phyloP scores from a whole-genome alignment of 2,888 invertebrate species.

The Monochamus alternatus region DNA sequence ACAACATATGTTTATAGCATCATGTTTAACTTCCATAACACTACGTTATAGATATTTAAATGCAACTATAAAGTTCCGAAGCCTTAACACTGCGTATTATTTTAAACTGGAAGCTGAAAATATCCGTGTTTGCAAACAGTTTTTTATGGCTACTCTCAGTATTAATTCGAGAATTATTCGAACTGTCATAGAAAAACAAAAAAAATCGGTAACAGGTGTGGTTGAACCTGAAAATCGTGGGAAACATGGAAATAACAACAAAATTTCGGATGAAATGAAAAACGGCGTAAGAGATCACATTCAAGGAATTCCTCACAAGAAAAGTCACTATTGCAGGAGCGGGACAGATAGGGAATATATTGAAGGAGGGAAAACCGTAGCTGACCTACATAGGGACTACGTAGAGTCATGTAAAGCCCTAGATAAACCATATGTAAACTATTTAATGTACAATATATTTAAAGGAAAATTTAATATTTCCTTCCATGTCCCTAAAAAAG shows the following conservation, averaged over 20 bases:
- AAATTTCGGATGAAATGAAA: slow-evolving; percentile 7
- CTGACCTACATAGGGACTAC: slow-evolving; percentile 19
- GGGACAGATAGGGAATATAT: too few relatives aligned
- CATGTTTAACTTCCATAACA: too few relatives aligned
- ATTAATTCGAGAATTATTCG: slow-evolving; percentile 5
- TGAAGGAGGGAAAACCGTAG: slow-evolving; percentile 10
- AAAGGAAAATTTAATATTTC: slow-evolving; percentile 13
- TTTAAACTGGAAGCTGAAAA: neutral
- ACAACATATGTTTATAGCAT: neutral
- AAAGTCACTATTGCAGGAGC: slow-evolving; percentile 30
- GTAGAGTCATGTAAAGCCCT: neutral
- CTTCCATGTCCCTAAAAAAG: slow-evolving; percentile 31
- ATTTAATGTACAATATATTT: slow-evolving; percentile 9
- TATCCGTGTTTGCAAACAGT: slow-evolving; percentile 6
- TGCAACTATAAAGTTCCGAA: too few relatives aligned
- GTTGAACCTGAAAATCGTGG: neutral
- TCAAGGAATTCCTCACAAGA: neutral
- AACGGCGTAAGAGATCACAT: slow-evolving; percentile 5
- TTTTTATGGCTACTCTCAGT: slow-evolving; percentile 20
- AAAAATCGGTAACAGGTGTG: neutral
- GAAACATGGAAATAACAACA: slow-evolving; percentile 13
- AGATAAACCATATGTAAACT: neutral
- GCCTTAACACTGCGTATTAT: too few relatives aligned
- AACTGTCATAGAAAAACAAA: slow-evolving; percentile 15
- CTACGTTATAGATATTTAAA: too few relatives aligned